Evolutionary conservation across 2,888 invertebrate genomes (phyloP).

Genomic region (Molorchus minor): DNA sequence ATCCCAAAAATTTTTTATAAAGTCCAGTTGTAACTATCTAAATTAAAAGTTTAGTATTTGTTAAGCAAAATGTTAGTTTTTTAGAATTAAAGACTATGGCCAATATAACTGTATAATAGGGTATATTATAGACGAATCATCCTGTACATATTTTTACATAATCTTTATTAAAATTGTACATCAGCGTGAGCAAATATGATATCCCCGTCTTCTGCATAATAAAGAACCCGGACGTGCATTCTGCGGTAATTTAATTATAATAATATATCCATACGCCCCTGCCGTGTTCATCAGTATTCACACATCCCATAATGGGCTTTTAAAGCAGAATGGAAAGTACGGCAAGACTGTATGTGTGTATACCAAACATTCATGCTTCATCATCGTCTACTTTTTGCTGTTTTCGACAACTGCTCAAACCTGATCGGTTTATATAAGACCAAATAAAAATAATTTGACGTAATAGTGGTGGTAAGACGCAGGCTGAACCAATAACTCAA

Average conservation of each 20-base stretch:
- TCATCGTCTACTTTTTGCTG: neutral
- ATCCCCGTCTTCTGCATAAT: neutral
- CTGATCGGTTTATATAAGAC: constrained; percentile 3
- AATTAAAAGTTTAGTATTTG: too few relatives aligned
- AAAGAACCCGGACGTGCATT: neutral
- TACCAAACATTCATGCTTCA: neutral
- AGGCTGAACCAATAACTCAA: neutral
- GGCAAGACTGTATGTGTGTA: too few relatives aligned
- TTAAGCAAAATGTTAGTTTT: too few relatives aligned
- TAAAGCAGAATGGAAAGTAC: constrained; percentile 6
- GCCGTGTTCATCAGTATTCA: neutral
- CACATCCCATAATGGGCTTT: neutral
- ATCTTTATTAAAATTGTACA: too few relatives aligned
- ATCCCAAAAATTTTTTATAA: too few relatives aligned
- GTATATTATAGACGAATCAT: too few relatives aligned
- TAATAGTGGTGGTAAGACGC: neutral
- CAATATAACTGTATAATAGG: too few relatives aligned
- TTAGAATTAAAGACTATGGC: too few relatives aligned
- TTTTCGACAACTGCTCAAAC: neutral
- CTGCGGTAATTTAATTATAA: neutral
- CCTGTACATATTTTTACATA: too few relatives aligned
- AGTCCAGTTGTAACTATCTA: too few relatives aligned
- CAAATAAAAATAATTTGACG: neutral
- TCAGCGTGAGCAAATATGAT: too few relatives aligned
- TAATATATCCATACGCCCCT: neutral